Conservation (phyloP, 2,888 invertebrate species). For the Meteorus cinctellus region DNA sequence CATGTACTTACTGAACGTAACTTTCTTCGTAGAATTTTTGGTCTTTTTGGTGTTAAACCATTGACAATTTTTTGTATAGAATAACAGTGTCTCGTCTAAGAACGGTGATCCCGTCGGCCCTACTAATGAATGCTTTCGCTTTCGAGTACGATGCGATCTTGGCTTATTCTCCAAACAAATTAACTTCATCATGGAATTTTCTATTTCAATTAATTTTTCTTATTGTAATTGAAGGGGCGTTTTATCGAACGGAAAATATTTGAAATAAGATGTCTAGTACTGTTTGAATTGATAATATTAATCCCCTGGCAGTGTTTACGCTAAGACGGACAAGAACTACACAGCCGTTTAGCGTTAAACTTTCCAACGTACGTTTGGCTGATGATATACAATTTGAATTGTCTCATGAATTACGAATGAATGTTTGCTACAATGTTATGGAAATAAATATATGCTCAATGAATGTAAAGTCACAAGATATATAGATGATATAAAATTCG, state of each 20-base stretch:
- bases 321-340: not conserved
- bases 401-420: not conserved
- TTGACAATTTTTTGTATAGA: constrained; percentile 62
- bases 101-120: constrained; percentile 68
- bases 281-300: not conserved
- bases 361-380: not conserved
- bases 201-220: too few relatives aligned
- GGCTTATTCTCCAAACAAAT: constrained; percentile 47
- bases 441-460: not conserved
- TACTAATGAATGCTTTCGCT: constrained; percentile 65
- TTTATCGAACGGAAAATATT: not conserved
- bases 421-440: not conserved
- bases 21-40: constrained; percentile 56
- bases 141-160: constrained; percentile 62
- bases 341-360: not conserved
- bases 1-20: constrained; percentile 65
- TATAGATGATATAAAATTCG: not conserved
- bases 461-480: not conserved
- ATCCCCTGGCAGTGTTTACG: not conserved
- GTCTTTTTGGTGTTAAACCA: constrained; percentile 63
- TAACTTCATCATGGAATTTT: constrained; percentile 56
- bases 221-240: not conserved
- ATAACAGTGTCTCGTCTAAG: constrained; percentile 63
- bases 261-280: not conserved
- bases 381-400: not conserved